Conservation (phyloP, 2,113 vertebrate species). For the Macquaria australasica region DNA sequence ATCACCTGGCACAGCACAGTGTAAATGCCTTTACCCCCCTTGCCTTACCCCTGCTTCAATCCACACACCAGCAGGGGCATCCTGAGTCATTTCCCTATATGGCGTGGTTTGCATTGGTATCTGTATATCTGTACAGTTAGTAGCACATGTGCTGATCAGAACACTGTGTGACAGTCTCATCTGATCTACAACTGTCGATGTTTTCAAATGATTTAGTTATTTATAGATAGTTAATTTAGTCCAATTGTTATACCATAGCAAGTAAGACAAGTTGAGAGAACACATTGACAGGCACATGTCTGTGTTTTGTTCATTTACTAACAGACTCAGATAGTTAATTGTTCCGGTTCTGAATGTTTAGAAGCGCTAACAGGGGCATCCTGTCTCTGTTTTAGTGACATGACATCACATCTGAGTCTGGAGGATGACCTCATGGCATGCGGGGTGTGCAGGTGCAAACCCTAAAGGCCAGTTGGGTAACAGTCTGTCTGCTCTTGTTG, state of each 20-base stretch:
- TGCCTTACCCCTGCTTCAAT: neutral
- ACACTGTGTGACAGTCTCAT: neutral
- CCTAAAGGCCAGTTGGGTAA: slow-evolving; percentile 61
- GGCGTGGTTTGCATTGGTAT: slow-evolving; percentile 53
- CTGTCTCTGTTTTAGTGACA: slow-evolving; percentile 32
- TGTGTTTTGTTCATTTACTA: slow-evolving; percentile 40
- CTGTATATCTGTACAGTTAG: slow-evolving; percentile 16
- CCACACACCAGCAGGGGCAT: slow-evolving; percentile 1
- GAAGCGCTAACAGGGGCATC: slow-evolving; percentile 39
- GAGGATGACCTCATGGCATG: slow-evolving; percentile 66
- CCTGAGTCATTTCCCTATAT: slow-evolving; percentile 27
- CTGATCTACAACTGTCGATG: neutral
- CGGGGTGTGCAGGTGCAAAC: slow-evolving; percentile 67
- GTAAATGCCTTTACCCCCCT: slow-evolving; percentile 20
- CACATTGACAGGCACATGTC: slow-evolving; percentile 2
- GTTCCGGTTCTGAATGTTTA: slow-evolving; percentile 38
- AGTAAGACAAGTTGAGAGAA: neutral
- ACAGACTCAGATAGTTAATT: slow-evolving; percentile 30
- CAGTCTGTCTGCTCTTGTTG: slow-evolving; percentile 54
- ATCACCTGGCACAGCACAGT: slow-evolving; percentile 49
- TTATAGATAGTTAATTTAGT: neutral
- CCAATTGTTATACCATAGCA: neutral
- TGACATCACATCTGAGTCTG: slow-evolving; percentile 41
- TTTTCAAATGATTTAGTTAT: neutral
- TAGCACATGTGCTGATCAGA: slow-evolving; percentile 33